Evolutionary conservation across 1,140 invertebrate species (phyloP), one percentile per base, ranked within the genome.

Genomic region (Aphelenchoides fujianensis): DNA sequence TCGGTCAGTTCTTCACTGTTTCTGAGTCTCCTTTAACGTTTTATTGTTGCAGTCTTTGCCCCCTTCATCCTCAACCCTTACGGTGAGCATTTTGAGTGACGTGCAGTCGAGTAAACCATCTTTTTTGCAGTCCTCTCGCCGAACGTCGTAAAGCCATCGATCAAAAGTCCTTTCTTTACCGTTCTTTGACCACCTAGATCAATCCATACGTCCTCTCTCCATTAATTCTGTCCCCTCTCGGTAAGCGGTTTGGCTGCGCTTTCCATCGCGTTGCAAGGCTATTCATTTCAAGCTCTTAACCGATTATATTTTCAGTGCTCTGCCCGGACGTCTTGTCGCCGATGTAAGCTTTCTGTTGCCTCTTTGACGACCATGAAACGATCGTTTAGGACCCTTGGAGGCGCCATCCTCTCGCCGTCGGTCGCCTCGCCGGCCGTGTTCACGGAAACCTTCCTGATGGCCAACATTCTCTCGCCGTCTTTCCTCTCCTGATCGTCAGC

Each of bases 101-200:
- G n/a, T n/a, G n/a, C n/a, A n/a, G n/a, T n/a, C n/a, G n/a, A n/a
- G n/a, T n/a, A n/a, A n/a, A n/a, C n/a, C n/a, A n/a, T n/a, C 23
- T 55, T 54, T n/a, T n/a, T n/a, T n/a, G 23, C 74, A 77, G 2
- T 81, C 16, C 66, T 81, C 7, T 81, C 81, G 19, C 80, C 80
- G 19, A 81, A 82, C 52, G 71, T 81, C 27, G 52, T 81, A 27
- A 81, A 83, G n/a, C n/a, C n/a, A n/a, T n/a, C n/a, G n/a, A n/a
- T n/a, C n/a, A n/a, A n/a, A n/a, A n/a, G n/a, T n/a, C n/a, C n/a
- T n/a, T n/a, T n/a, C n/a, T n/a, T n/a, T n/a, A n/a, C n/a, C n/a
- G n/a, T n/a, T n/a, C n/a, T n/a, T n/a, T n/a, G n/a, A n/a, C n/a
- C n/a, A n/a, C n/a, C n/a, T n/a, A n/a, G n/a, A 59, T 59, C 23